Evolutionary conservation across 2,797 vertebrate genomes (phyloP).

Genomic region (Pempheris klunzingeri): DNA sequence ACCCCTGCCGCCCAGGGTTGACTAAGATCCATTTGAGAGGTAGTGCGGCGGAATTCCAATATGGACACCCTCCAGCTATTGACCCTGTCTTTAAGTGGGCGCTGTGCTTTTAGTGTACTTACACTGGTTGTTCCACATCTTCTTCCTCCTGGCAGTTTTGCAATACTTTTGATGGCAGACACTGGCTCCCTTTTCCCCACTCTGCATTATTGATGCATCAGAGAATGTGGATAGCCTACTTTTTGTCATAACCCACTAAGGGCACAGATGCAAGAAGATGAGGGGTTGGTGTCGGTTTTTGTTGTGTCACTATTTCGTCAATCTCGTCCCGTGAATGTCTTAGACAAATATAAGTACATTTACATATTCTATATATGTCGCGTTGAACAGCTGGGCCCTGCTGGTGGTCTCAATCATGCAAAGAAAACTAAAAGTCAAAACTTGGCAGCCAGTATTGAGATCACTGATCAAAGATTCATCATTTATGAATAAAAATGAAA

Average conservation of each 20-base stretch:
- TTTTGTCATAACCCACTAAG: slow-evolving; percentile 68
- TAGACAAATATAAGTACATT: background rate
- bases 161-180: slow-evolving; percentile 84
- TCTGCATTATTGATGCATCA: slow-evolving; percentile 85
- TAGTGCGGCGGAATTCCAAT: slow-evolving; percentile 80
- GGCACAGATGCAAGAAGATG: slow-evolving; percentile 50
- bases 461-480: slow-evolving; percentile 27
- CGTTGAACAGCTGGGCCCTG: background rate
- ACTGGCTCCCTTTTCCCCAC: slow-evolving; percentile 68
- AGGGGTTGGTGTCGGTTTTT: slow-evolving; percentile 1
- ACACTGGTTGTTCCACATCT: slow-evolving; percentile 76
- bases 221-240: slow-evolving; percentile 78
- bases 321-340: slow-evolving; percentile 1
- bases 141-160: slow-evolving; percentile 84
- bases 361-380: background rate
- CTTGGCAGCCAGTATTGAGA: slow-evolving; percentile 4
- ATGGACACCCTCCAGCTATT: slow-evolving; percentile 87
- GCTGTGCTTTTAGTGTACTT: slow-evolving; percentile 85
- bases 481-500: slow-evolving; percentile 24
- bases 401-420: background rate
- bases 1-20: slow-evolving; percentile 71
- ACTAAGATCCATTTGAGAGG: slow-evolving; percentile 85
- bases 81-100: slow-evolving; percentile 82
- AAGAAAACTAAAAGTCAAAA: slow-evolving; percentile 16
- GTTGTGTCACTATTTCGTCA: slow-evolving; percentile 25